Percentiles rank a stretch among this genome's conserved stretches.
Evolutionary conservation across 2,888 invertebrate species (phyloP).

Genomic region (Masnerella sp.): DNA sequence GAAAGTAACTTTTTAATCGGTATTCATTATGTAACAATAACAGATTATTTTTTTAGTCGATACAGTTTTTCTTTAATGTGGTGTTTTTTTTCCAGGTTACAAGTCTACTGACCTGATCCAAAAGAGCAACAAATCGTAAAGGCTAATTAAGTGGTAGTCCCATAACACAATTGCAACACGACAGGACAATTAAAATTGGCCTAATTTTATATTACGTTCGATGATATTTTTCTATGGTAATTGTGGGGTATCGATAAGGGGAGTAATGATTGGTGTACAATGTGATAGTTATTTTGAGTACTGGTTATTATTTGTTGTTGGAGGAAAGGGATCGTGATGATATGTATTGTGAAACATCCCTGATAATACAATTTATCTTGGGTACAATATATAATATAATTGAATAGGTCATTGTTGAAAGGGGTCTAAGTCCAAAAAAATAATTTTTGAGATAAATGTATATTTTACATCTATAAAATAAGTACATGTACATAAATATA

Average conservation of each 20-base stretch:
- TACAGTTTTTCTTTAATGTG: background rate
- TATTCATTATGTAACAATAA: background rate
- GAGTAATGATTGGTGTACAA: constrained; percentile 17
- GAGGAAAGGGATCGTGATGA: constrained; percentile 45
- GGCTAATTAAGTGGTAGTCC: constrained; percentile 1
- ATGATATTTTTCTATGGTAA: constrained; percentile 16
- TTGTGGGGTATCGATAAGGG: constrained; percentile 28
- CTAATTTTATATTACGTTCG: constrained; percentile 25
- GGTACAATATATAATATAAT: too few relatives aligned
- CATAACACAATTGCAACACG: constrained; percentile 2
- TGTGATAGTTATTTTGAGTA: constrained; percentile 22
- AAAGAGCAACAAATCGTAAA: constrained; percentile 33
- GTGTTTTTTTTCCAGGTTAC: background rate
- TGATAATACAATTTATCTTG: too few relatives aligned
- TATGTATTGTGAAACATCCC: too few relatives aligned
- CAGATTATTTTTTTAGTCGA: background rate
- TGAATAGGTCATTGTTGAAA: too few relatives aligned
- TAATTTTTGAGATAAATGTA: too few relatives aligned
- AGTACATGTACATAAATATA: too few relatives aligned
- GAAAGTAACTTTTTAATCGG: too few relatives aligned
- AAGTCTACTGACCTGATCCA: constrained; percentile 14
- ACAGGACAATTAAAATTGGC: constrained; percentile 22
- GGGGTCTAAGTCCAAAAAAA: too few relatives aligned
- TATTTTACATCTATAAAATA: too few relatives aligned
- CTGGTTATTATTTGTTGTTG: constrained; percentile 11